Conservation (phyloP, 1,140 invertebrate species). For the Brachionus paranguensis region DNA sequence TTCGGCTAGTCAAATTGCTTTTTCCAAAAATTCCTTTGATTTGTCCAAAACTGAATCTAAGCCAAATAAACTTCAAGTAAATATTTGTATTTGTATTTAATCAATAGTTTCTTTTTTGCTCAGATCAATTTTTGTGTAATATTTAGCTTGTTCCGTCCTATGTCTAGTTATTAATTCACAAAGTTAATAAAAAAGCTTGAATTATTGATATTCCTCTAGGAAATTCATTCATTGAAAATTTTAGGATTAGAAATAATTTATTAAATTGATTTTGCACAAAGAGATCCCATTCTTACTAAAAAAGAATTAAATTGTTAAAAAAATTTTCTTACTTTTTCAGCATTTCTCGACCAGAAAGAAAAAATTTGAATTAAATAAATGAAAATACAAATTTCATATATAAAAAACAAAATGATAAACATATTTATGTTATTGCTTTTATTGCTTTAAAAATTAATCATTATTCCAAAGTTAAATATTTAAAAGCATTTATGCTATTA, state of each 20-base stretch:
- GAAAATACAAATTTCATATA: background rate
- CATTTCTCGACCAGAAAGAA: no score
- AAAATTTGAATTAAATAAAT: background rate
- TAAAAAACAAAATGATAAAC: no score
- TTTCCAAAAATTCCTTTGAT: background rate
- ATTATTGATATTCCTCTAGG: background rate
- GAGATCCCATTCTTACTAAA: background rate
- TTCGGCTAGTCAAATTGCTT: background rate
- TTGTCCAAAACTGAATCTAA: background rate
- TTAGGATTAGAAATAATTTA: background rate
- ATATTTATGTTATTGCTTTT: no score
- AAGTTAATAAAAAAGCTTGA: background rate
- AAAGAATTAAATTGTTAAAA: background rate
- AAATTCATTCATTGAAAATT: background rate
- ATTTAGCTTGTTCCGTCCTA: background rate
- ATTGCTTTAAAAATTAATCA: no score
- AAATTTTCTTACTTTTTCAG: background rate
- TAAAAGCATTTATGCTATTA: no score
- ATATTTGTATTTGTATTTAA: background rate
- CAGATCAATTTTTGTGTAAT: background rate
- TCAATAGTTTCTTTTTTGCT: background rate
- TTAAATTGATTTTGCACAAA: background rate
- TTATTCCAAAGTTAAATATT: no score
- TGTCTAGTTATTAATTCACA: background rate
- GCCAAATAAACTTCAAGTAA: conserved; percentile 1